phyloP scores from a whole-genome alignment of 2,797 vertebrate genomes.

The Aplochiton taeniatus region DNA sequence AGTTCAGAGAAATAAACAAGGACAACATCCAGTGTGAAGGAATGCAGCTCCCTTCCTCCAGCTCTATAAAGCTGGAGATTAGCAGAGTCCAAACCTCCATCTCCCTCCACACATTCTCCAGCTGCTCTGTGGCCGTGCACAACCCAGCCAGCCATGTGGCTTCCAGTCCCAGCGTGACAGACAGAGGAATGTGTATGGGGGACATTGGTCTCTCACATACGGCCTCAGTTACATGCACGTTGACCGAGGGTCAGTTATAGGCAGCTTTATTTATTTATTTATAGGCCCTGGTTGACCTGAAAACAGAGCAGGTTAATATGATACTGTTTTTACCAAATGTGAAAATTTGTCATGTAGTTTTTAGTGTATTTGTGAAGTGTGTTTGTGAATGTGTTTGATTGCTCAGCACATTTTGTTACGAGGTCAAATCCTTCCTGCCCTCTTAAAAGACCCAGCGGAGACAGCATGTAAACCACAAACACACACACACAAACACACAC shows the following conservation, averaged over 20 bases:
- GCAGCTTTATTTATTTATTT: too few relatives aligned
- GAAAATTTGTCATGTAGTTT: slow-evolving; percentile 8
- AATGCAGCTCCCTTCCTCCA: slow-evolving; percentile 53
- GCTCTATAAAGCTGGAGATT: slow-evolving; percentile 55
- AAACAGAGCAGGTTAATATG: too few relatives aligned
- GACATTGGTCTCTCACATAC: too few relatives aligned
- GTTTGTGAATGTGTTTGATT: not conserved
- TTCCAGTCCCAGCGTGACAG: slow-evolving; percentile 41
- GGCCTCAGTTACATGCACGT: too few relatives aligned
- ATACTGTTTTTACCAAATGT: slow-evolving; percentile 12
- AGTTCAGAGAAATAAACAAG: not conserved
- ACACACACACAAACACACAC: slow-evolving; percentile 1
- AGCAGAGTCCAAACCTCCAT: slow-evolving; percentile 65
- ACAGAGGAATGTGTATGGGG: slow-evolving; percentile 38
- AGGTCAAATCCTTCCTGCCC: not conserved
- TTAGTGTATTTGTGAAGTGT: too few relatives aligned
- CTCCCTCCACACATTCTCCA: slow-evolving; percentile 63
- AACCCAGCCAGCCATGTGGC: slow-evolving; percentile 58
- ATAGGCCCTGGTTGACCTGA: too few relatives aligned
- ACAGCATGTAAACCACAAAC: not conserved
- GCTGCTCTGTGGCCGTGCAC: too few relatives aligned
- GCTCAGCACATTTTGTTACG: not conserved
- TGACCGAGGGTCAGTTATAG: too few relatives aligned
- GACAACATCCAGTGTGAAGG: slow-evolving; percentile 36
- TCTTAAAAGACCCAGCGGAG: not conserved